Conservation (phyloP, 2,113 vertebrate species). For the Lates calcarifer region DNA sequence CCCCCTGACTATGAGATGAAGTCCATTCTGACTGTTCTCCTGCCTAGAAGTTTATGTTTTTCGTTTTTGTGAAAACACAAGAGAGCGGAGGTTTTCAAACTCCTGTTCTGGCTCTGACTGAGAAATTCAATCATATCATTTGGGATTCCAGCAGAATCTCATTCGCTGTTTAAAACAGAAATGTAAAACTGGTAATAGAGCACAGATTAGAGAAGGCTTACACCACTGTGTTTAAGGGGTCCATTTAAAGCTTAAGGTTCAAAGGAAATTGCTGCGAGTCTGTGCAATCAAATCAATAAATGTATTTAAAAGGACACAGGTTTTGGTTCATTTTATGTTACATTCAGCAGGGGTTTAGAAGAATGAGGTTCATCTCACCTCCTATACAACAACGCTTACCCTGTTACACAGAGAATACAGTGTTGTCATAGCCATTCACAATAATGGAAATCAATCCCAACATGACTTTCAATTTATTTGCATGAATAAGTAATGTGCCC, state of each 20-base stretch:
- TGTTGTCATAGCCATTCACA: constrained; percentile 77
- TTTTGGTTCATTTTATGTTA: constrained; percentile 22
- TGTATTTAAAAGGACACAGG: constrained; percentile 16
- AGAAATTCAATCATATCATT: constrained; percentile 10
- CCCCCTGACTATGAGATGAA: neutral
- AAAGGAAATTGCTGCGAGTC: neutral
- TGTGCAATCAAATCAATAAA: constrained; percentile 25
- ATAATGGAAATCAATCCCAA: constrained; percentile 84
- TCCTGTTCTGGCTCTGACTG: constrained; percentile 4
- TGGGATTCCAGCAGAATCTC: neutral
- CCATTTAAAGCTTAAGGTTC: neutral
- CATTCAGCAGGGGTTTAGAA: constrained; percentile 25
- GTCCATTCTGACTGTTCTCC: constrained; percentile 6
- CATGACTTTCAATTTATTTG: constrained; percentile 83
- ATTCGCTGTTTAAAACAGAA: constrained; percentile 14
- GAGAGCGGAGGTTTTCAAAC: constrained; percentile 28
- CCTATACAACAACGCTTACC: constrained; percentile 61
- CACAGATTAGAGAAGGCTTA: constrained; percentile 19
- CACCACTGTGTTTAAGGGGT: constrained; percentile 4
- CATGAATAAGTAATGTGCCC: constrained; percentile 83
- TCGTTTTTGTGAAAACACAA: constrained; percentile 3
- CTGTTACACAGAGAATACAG: constrained; percentile 56
- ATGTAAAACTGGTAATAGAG: constrained; percentile 10
- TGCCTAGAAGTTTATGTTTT: neutral
- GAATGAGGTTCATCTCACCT: constrained; percentile 51